Evolutionary conservation across 2,113 vertebrate genomes (phyloP).

Genomic region (Prionailurus bengalensis): DNA sequence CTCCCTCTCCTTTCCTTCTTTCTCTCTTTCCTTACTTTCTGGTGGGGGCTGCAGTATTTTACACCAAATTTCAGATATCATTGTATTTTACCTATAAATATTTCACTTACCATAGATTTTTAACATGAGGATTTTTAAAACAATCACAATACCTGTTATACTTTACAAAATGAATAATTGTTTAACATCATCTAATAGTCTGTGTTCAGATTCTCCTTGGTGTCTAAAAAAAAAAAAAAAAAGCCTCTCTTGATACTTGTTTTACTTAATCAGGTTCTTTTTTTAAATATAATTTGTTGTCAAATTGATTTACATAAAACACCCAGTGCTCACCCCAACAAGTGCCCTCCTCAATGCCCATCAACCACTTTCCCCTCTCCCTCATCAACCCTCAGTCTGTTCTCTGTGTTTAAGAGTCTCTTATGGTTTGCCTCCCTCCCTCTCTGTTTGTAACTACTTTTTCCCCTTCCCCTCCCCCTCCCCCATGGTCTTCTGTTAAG

Average conservation of each 20-base stretch:
- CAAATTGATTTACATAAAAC: no score
- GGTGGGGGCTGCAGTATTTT: background rate
- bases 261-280: background rate
- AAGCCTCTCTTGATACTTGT: background rate
- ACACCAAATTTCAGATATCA: background rate
- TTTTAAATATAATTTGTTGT: no score
- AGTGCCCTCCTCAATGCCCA: no score
- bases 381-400: no score
- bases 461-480: no score
- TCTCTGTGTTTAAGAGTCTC: no score
- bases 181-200: background rate
- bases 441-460: no score
- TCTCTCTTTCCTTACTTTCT: background rate
- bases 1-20: no score
- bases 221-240: background rate
- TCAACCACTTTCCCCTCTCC: no score
- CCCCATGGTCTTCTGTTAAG: no score
- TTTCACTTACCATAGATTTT: constrained; percentile 13
- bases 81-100: background rate
- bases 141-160: background rate
- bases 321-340: no score
- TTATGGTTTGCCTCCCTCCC: no score
- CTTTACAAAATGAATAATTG: background rate
- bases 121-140: background rate
- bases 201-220: background rate